Evolutionary conservation across 2,113 vertebrate species (phyloP).

Genomic region (Lates calcarifer): DNA sequence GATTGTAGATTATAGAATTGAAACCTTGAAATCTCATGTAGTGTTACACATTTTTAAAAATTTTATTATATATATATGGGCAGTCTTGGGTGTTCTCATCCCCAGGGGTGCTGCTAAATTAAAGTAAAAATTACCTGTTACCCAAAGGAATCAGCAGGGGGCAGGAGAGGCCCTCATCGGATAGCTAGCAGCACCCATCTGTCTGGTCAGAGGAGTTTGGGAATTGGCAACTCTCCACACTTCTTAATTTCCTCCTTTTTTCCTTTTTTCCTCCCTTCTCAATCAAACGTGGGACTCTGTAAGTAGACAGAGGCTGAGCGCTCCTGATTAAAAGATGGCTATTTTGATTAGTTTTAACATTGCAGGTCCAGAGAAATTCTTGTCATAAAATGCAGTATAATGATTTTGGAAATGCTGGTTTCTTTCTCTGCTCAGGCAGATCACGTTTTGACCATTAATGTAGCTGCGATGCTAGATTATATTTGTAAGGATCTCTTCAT

Average conservation of each 20-base stretch:
- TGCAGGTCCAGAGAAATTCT: constrained; percentile 5
- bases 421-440: not conserved
- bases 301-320: constrained; percentile 14
- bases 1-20: not conserved
- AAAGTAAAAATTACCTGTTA: not conserved
- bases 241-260: constrained; percentile 27
- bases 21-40: not conserved
- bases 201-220: constrained; percentile 34
- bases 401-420: constrained; percentile 8
- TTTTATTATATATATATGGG: too few species aligned
- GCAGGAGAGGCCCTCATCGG: constrained; percentile 69
- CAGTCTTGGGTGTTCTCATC: not conserved
- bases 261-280: constrained; percentile 5
- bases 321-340: constrained; percentile 25
- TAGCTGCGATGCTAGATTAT: not conserved
- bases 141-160: constrained; percentile 65
- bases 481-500: not conserved
- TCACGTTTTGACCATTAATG: not conserved
- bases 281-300: constrained; percentile 19
- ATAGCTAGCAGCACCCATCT: not conserved
- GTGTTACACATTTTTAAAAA: constrained; percentile 4
- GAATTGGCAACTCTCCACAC: constrained; percentile 24
- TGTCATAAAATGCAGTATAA: constrained; percentile 19
- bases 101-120: not conserved
- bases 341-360: constrained; percentile 37